Evolutionary conservation across 2,888 invertebrate genomes (phyloP), one percentile per base, ranked within the genome.

Genomic region (Chaitophorus viminalis): DNA sequence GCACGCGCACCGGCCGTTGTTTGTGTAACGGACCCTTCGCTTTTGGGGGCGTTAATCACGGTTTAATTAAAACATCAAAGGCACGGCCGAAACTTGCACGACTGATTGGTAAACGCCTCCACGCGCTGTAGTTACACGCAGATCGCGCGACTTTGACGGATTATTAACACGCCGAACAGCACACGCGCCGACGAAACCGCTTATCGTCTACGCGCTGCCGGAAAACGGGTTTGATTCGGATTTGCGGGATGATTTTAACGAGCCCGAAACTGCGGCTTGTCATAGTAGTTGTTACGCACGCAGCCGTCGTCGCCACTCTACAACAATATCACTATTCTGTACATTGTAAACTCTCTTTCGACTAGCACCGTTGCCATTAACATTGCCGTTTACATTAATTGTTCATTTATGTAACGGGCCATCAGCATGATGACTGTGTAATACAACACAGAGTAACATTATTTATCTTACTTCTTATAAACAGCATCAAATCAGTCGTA

Each of bases 1-100:
- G n/a, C n/a, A n/a, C n/a, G n/a, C n/a, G n/a, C n/a, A 31, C 14
- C 60, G 25, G 68, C 21, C 36, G 65, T 60, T 86, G 86, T 86
- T 86, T 87, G 87, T 74, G 79, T 87, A 74, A 29, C 68, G 39
- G 72, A 81, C 87, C 81, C 74, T 81, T 31, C 33, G 25, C 54
- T 75, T 29, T 76, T 9, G 76, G 46, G 70, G 46, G 70, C 81
- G 87, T 87, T 87, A 87, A 87, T 87, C 87, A 87, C 87, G 60
- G 87, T 87, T 87, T 87, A 81, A 87, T 87, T 87, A 78, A 81
- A 87, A 87, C 87, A 87, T 87, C 87, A 87, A 87, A 87, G 86
- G 81, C 39, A 6, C 79, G 54, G 17, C 31, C 70, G 31, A 14
- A 17, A 29, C 75, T 46, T 72, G 81, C 33, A 33, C 29, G 39